Evolutionary conservation across 2,113 vertebrate species (phyloP), one percentile per base, ranked within the genome.

Genomic region (Plectropomus leopardus): DNA sequence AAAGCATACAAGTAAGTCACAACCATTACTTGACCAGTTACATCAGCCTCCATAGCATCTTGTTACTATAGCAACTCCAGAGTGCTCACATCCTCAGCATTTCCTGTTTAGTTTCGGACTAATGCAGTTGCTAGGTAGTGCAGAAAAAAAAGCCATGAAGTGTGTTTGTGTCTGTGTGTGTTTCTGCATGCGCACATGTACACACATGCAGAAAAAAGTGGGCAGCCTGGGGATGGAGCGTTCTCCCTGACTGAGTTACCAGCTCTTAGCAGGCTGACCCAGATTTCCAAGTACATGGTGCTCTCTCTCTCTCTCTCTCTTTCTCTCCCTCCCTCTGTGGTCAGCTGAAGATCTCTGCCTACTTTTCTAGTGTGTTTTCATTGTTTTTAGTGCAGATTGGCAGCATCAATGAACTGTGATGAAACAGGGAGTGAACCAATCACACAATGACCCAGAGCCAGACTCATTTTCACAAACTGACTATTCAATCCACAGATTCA

Each of bases 81-180:
- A 26, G 45, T 4, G 48, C 68, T 86, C 72, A 67, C 76, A 80
- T 76, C 79, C 61, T 66, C 47, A 60, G 68, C 19, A 85, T 70
- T 85, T 87, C 84, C 83, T 84, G 79, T 89, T 87, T 83, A 42
- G 78, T 42, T 64, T 48, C 23, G 51, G 36, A 73, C 72, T 24
- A 78, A 65, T 40, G 42, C 63, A 80, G 82, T 85, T 88, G 83
- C 68, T 69, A 68, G 32, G 80, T 76, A 55, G 11, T 58, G 64
- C 64, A 53, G 51, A 16, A 16, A 36, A 51, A 75, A 59, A 15
- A 15, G 51, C 32, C 21, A 65, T 75, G 17, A 51, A 19, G 32
- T 67, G 50, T 59, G 7, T 23, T 45, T 28, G 51, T 55, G 23
- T 42, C 16, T 26, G 36, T 54, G 57, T 69, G 65, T 26, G 21